These are phyloP conservation scores for Eulemur coronatus DNA, from an alignment of 2,797 vertebrate genomes.

Conservation along the genomic window DNA sequence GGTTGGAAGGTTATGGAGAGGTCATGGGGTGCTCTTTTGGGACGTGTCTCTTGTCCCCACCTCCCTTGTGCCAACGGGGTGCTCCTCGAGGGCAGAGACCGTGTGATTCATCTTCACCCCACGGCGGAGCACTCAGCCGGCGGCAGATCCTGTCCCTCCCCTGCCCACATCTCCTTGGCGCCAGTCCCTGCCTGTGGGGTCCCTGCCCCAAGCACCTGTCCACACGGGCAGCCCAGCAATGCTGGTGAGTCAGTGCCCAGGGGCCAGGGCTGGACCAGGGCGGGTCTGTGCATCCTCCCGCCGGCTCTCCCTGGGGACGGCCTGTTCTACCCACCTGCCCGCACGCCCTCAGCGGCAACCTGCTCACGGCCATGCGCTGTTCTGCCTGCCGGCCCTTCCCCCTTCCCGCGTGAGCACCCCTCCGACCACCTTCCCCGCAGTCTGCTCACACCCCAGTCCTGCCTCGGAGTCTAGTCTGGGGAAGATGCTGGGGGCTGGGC, in stretches of 20 bases:
- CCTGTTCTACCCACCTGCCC: neutral
- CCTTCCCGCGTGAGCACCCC: neutral
- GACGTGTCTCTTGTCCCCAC: neutral
- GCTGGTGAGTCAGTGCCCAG: neutral
- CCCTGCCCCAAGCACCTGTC: no score
- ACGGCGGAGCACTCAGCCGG: no score
- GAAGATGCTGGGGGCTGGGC: neutral
- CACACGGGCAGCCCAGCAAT: neutral
- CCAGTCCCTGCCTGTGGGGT: neutral
- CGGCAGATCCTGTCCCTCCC: neutral
- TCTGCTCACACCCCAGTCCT: neutral
- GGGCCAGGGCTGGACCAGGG: neutral
- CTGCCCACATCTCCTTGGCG: neutral
- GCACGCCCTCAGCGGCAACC: neutral
- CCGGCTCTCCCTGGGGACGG: rapidly evolving
- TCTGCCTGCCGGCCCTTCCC: neutral
- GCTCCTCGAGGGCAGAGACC: no score
- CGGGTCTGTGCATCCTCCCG: rapidly evolving
- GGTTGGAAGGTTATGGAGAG: neutral
- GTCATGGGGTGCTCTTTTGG: rapidly evolving
- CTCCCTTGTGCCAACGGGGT: neutral
- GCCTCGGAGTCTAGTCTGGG: neutral
- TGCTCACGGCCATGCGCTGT: rapidly evolving
- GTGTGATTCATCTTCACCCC: neutral
- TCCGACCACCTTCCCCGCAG: neutral